Evolutionary conservation across 2,888 invertebrate genomes (phyloP).

Genomic region (Pterostichus madidus): DNA sequence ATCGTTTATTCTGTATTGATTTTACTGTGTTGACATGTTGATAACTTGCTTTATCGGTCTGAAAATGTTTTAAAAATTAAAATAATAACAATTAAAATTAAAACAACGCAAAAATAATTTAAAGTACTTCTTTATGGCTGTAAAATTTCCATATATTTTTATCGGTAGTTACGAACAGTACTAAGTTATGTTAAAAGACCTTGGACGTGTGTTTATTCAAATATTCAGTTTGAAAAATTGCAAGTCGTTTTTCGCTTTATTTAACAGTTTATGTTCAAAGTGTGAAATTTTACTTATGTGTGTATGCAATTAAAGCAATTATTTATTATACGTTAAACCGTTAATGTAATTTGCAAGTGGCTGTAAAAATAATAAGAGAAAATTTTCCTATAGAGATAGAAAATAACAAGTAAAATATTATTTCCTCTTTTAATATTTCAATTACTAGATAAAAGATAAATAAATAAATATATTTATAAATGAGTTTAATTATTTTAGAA

Average conservation of each 20-base stretch:
- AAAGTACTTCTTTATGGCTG: background rate
- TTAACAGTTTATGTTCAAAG: constrained; percentile 6
- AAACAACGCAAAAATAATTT: no score
- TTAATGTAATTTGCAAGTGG: no score
- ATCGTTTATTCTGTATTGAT: background rate
- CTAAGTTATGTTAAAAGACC: constrained; percentile 23
- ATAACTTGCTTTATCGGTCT: no score
- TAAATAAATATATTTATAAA: no score
- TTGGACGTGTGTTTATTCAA: constrained; percentile 31
- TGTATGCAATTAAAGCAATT: constrained; percentile 26
- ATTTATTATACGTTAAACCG: constrained; percentile 3
- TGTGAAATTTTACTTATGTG: constrained; percentile 8
- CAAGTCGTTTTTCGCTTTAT: constrained; percentile 20
- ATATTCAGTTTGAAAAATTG: constrained; percentile 6
- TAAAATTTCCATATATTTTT: constrained; percentile 34
- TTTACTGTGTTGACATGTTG: background rate
- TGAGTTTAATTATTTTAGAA: no score
- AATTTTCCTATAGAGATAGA: no score
- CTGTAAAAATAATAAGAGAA: no score
- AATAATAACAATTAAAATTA: no score
- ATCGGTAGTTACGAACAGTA: constrained; percentile 22
- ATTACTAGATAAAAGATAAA: no score
- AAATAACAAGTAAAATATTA: no score
- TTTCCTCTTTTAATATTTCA: no score
- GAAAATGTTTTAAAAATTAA: no score